phyloP scores from a whole-genome alignment of 2,797 vertebrate species.

The Linurgus olivaceus region DNA sequence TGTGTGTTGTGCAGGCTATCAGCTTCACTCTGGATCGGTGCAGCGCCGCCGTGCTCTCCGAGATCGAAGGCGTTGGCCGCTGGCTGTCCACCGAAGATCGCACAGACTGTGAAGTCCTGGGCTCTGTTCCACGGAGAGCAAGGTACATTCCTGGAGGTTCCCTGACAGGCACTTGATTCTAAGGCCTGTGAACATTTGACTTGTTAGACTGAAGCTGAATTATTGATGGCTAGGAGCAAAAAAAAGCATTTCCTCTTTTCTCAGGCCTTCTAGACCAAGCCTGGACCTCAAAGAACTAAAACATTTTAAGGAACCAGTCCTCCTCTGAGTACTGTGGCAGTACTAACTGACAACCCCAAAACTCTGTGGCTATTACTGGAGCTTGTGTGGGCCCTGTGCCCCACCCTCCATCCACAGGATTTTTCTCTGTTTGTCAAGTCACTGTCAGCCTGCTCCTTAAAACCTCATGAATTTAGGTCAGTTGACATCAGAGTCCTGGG shows the following conservation, averaged over 20 bases:
- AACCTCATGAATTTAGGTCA: background rate
- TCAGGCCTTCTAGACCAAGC: background rate
- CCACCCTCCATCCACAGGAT: too few species aligned
- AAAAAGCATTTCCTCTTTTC: background rate
- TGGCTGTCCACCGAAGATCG: conserved; percentile 85
- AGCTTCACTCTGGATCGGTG: conserved; percentile 86
- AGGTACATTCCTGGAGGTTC: conserved; percentile 40
- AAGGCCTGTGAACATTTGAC: background rate
- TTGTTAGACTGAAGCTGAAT: background rate
- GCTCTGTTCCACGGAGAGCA: conserved; percentile 77
- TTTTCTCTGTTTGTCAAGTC: background rate
- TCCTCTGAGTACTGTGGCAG: background rate
- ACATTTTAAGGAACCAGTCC: background rate
- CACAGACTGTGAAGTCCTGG: conserved; percentile 81
- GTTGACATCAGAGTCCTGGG: background rate
- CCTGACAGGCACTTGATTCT: background rate
- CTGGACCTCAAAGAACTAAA: background rate
- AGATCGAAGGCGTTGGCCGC: conserved; percentile 83
- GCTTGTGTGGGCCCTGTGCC: background rate
- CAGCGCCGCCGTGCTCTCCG: conserved; percentile 77
- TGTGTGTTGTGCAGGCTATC: conserved; percentile 75
- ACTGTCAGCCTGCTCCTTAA: background rate
- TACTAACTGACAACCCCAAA: background rate
- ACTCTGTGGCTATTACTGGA: background rate
- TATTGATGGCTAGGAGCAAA: background rate